A percentile compares a stretch with the other conserved stretches of the same genome.
These are phyloP conservation scores for Myotis planiceps DNA, from an alignment of 2,797 vertebrate genomes.

Conservation along the genomic window DNA sequence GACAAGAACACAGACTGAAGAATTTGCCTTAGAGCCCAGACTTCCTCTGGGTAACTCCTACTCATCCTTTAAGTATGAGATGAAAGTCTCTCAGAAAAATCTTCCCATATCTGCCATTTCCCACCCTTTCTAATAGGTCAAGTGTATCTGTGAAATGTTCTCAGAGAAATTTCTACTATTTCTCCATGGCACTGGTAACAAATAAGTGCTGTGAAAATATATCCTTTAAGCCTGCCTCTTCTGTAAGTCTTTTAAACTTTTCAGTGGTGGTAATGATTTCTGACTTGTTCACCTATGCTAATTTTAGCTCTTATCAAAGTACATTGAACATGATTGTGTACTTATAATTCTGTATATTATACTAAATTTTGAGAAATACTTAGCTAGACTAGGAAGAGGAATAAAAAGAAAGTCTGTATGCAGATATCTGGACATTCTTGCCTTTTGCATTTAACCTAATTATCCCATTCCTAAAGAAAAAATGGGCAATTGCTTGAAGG, in stretches of 20 bases:
- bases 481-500: neutral
- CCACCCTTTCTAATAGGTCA: neutral
- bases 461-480: neutral
- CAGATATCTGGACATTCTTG: neutral
- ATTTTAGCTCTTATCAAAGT: neutral
- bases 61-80: conserved; percentile 9
- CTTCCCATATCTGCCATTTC: neutral
- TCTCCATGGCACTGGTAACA: neutral
- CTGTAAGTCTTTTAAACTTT: neutral
- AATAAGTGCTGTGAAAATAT: neutral
- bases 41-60: neutral
- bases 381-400: neutral
- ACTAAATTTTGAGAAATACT: neutral
- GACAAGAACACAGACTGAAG: neutral
- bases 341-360: neutral
- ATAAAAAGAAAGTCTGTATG: neutral
- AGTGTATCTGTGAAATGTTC: neutral
- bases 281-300: neutral
- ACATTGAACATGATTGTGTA: neutral
- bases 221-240: neutral
- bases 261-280: neutral
- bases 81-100: neutral
- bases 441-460: neutral
- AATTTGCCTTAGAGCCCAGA: neutral
- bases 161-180: neutral